These are phyloP conservation scores for Muntiacus muntjak DNA, from an alignment of 2,113 vertebrate genomes.

Conservation along the genomic window DNA sequence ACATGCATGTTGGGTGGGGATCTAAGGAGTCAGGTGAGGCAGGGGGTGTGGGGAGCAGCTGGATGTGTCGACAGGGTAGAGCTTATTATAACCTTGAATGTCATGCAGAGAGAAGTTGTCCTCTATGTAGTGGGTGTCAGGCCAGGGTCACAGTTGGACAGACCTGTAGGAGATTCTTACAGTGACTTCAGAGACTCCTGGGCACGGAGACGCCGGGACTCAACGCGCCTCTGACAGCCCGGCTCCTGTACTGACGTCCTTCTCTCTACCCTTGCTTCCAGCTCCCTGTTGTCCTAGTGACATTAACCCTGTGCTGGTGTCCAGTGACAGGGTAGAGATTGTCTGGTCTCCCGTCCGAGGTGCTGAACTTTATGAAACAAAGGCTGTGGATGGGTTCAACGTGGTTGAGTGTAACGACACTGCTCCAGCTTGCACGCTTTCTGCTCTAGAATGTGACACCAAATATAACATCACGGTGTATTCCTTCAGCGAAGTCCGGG, in stretches of 20 bases:
- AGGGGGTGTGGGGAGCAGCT: neutral
- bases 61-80: neutral
- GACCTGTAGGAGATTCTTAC: neutral
- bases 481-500: constrained; percentile 87
- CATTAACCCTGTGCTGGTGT: constrained; percentile 79
- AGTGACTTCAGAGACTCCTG: neutral
- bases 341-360: constrained; percentile 88
- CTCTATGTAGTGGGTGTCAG: neutral
- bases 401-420: constrained; percentile 87
- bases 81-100: neutral
- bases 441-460: constrained; percentile 86
- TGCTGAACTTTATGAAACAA: constrained; percentile 88
- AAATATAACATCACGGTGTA: constrained; percentile 84
- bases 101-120: neutral
- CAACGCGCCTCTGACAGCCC: rapidly evolving
- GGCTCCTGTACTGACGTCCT: neutral
- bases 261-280: constrained; percentile 65
- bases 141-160: neutral
- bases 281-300: constrained; percentile 92
- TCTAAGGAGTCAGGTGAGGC: neutral
- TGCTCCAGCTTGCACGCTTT: constrained; percentile 84
- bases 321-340: constrained; percentile 87
- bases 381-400: constrained; percentile 71
- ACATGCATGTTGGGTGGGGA: rapidly evolving
- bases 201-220: neutral